phyloP scores from a whole-genome alignment of 2,113 vertebrate genomes.

The Pollimyrus isidori region DNA sequence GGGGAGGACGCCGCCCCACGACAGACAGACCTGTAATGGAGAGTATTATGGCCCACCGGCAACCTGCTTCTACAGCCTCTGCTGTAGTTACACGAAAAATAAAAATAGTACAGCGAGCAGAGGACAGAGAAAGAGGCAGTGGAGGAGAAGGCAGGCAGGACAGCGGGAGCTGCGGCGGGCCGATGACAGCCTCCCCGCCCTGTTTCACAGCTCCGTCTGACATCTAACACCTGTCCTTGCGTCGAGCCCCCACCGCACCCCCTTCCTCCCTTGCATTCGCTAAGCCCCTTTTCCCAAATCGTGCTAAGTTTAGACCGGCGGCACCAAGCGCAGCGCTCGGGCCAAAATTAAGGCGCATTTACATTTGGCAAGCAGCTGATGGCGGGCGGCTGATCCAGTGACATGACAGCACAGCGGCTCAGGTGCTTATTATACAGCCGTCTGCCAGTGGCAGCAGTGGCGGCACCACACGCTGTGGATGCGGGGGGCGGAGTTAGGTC shows the following conservation, averaged over 20 bases:
- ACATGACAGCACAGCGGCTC: background rate
- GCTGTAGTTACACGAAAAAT: background rate
- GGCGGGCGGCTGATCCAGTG: background rate
- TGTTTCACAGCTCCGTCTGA: background rate
- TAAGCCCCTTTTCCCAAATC: background rate
- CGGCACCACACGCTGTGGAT: background rate
- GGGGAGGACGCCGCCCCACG: background rate
- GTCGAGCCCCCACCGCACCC: background rate
- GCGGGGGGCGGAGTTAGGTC: background rate
- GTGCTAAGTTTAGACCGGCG: background rate
- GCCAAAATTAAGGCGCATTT: background rate
- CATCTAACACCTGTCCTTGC: background rate
- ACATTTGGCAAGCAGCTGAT: background rate
- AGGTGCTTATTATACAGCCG: constrained; percentile 1
- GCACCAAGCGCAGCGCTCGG: background rate
- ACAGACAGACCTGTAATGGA: background rate
- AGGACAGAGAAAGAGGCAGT: background rate
- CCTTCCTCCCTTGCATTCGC: background rate
- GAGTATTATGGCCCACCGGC: background rate
- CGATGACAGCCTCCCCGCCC: background rate
- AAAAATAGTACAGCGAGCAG: background rate
- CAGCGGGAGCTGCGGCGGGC: background rate
- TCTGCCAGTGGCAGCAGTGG: background rate
- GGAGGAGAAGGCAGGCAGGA: background rate
- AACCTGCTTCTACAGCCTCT: background rate